Percentiles rank a stretch among this genome's conserved stretches.
These are phyloP conservation scores for Ischnus inquisitorius DNA, from an alignment of 2,888 invertebrate genomes.

Conservation along the genomic window DNA sequence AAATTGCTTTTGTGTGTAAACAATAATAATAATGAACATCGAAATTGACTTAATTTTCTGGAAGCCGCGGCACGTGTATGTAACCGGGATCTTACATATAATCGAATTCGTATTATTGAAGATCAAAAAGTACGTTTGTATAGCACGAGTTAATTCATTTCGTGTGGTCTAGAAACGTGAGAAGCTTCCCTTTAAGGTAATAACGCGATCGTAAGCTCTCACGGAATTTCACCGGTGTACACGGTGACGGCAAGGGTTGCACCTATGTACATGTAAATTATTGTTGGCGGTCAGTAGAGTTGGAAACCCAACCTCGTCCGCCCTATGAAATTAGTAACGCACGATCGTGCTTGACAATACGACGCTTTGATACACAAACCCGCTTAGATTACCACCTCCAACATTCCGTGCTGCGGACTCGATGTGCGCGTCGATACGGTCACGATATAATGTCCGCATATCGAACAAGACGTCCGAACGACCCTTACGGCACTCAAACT, in stretches of 20 bases:
- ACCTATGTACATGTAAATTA: slow-evolving; percentile 59
- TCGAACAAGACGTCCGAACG: not conserved
- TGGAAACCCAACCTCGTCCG: slow-evolving; percentile 8
- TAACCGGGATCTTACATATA: too few relatives aligned
- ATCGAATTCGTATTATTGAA: too few relatives aligned
- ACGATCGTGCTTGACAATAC: slow-evolving; percentile 44
- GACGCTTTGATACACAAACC: slow-evolving; percentile 58
- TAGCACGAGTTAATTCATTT: slow-evolving; percentile 35
- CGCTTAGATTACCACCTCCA: slow-evolving; percentile 35
- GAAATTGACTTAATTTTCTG: too few relatives aligned
- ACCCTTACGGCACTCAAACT: not conserved
- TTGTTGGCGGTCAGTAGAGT: slow-evolving; percentile 48
- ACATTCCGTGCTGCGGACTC: slow-evolving; percentile 5
- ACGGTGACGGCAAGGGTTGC: not conserved
- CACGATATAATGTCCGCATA: not conserved
- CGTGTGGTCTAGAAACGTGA: slow-evolving; percentile 38
- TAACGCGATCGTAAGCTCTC: slow-evolving; percentile 20
- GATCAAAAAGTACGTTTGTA: not conserved
- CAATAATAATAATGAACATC: too few relatives aligned
- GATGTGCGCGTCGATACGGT: not conserved
- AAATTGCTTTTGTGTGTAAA: too few relatives aligned
- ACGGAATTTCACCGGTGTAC: slow-evolving; percentile 27
- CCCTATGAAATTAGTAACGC: slow-evolving; percentile 57
- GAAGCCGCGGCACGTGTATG: too few relatives aligned
- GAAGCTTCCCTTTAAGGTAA: slow-evolving; percentile 52